Evolutionary conservation across 2,797 vertebrate species (phyloP).

Genomic region (Peromyscus eremicus): DNA sequence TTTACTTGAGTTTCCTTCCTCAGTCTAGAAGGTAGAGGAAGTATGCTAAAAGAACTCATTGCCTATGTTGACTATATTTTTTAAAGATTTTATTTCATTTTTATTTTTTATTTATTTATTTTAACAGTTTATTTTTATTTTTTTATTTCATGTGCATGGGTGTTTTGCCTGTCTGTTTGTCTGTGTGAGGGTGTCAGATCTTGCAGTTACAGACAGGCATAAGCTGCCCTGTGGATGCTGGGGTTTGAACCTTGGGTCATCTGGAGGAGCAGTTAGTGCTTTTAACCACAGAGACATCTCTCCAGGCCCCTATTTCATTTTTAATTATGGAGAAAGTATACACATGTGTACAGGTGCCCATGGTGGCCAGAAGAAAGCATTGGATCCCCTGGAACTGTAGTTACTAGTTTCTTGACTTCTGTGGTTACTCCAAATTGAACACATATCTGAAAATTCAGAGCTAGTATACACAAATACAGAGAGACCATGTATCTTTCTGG

Average conservation of each 20-base stretch:
- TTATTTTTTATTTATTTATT: too few species aligned
- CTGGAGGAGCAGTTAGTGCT: too few species aligned
- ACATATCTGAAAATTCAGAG: not conserved
- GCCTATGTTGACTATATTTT: not conserved
- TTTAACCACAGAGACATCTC: too few species aligned
- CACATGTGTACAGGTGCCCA: not conserved
- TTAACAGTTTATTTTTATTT: too few species aligned
- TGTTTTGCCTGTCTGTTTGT: too few species aligned
- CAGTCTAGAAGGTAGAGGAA: not conserved
- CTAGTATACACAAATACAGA: not conserved
- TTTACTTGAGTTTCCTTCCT: not conserved
- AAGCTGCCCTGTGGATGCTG: too few species aligned
- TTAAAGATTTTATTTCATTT: too few species aligned
- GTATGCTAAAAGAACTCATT: not conserved
- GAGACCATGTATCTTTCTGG: not conserved
- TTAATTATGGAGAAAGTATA: not conserved
- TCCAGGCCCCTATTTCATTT: not conserved
- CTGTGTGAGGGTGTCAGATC: too few species aligned
- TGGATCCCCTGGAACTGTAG: not conserved
- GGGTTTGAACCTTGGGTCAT: too few species aligned
- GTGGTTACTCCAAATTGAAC: not conserved
- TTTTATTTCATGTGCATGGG: too few species aligned
- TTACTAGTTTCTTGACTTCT: not conserved
- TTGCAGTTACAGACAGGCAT: too few species aligned
- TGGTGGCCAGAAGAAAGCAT: not conserved